These are phyloP conservation scores for Aplysina aerophoba DNA, from an alignment of 37 sponge, comb jelly and placozoan genomes.

Conservation along the genomic window DNA sequence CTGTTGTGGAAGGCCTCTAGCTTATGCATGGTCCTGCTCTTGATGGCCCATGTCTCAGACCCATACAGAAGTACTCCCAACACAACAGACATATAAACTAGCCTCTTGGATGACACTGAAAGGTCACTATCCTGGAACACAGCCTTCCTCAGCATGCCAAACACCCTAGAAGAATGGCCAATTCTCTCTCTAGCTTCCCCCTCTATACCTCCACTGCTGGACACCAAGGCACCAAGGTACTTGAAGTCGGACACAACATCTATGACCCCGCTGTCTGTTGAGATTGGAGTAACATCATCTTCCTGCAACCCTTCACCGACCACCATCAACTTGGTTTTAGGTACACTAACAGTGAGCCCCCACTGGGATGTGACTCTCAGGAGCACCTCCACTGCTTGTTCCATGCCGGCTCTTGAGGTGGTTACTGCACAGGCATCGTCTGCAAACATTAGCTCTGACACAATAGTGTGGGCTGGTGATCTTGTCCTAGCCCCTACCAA, in stretches of 20 bases:
- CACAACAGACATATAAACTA: conserved; percentile 2
- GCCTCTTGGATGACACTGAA: conserved; percentile 33
- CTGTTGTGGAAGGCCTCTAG: not conserved
- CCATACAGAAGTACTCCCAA: conserved; percentile 20
- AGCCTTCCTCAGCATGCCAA: conserved; percentile 34
- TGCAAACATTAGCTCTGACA: conserved; percentile 18
- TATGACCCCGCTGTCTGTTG: conserved; percentile 23
- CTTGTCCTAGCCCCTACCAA: conserved; percentile 36
- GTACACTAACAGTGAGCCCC: conserved; percentile 43
- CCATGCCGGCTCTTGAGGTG: conserved; percentile 28
- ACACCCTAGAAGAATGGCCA: conserved; percentile 32
- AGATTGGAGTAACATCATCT: not conserved
- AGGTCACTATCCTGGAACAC: conserved; percentile 20
- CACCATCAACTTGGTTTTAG: conserved; percentile 29
- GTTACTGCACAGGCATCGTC: not conserved
- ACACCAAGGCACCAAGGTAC: conserved; percentile 46
- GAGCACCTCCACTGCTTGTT: not conserved
- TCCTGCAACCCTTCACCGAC: not conserved
- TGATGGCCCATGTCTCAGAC: not conserved
- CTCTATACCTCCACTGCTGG: conserved; percentile 13
- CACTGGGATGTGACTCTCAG: not conserved
- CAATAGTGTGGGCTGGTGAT: not conserved
- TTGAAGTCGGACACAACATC: conserved; percentile 39
- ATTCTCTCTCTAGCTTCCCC: conserved; percentile 28
- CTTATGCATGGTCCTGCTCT: not conserved